Evolutionary conservation across 1,140 invertebrate species (phyloP).

Genomic region (Neotoxoptera formosana): DNA sequence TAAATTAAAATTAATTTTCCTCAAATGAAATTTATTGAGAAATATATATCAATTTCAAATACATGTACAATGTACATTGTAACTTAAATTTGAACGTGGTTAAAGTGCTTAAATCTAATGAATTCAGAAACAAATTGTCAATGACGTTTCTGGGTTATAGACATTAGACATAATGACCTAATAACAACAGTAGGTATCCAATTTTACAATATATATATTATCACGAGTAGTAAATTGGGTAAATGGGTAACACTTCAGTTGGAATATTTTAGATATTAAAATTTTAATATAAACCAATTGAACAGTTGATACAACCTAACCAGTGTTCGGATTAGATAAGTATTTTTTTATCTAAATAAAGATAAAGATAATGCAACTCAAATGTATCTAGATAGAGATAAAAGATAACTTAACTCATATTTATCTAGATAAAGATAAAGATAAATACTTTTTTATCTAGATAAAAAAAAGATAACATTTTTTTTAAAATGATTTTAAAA

Average conservation of each 20-base stretch:
- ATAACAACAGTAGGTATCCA: not conserved
- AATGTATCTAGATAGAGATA: too few species aligned
- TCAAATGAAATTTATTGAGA: not conserved
- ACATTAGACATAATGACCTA: not conserved
- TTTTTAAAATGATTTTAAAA: too few species aligned
- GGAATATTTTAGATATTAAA: not conserved
- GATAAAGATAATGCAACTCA: too few species aligned
- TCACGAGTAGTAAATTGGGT: not conserved
- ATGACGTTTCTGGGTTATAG: not conserved
- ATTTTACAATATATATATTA: not conserved
- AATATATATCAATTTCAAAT: not conserved
- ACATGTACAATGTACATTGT: not conserved
- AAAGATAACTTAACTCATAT: too few species aligned
- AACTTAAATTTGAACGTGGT: not conserved
- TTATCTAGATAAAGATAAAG: too few species aligned
- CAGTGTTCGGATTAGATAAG: too few species aligned
- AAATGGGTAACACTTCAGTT: not conserved
- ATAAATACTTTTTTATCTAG: too few species aligned
- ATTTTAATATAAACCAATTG: not conserved
- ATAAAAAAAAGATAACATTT: too few species aligned
- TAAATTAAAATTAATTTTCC: not conserved
- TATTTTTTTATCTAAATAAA: too few species aligned
- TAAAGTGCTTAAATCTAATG: not conserved
- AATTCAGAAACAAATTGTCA: not conserved
- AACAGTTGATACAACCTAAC: too few species aligned